Percentiles rank a stretch among this genome's conserved stretches.
These are phyloP conservation scores for Polydesmus complanatus DNA, from an alignment of 2,888 invertebrate species.

Conservation along the genomic window DNA sequence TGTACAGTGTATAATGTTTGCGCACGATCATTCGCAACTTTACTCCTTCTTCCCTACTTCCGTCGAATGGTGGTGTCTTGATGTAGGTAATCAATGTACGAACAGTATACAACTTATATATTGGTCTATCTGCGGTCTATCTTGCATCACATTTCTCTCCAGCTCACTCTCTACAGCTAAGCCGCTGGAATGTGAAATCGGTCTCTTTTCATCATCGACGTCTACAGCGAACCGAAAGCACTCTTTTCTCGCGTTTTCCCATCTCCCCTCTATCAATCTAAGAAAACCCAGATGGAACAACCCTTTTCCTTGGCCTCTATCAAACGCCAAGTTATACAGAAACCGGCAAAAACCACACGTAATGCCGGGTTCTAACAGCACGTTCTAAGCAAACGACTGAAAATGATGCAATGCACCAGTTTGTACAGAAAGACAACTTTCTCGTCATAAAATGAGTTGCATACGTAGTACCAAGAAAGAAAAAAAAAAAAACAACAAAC, in stretches of 20 bases:
- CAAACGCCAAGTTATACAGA: not conserved
- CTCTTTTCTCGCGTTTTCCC: not conserved
- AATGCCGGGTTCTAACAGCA: not conserved
- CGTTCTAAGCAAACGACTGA: not conserved
- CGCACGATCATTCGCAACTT: too few relatives aligned
- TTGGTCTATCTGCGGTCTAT: not conserved
- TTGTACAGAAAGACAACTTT: too few relatives aligned
- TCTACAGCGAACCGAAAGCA: not conserved
- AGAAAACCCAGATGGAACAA: not conserved
- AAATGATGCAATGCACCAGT: not conserved
- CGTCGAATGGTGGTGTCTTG: not conserved
- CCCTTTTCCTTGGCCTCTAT: too few relatives aligned
- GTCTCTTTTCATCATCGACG: not conserved
- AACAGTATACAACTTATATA: not conserved
- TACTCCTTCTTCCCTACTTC: not conserved
- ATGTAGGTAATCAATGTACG: not conserved
- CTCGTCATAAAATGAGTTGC: too few relatives aligned
- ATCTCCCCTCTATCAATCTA: not conserved
- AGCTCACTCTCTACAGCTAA: not conserved
- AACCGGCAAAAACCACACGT: not conserved
- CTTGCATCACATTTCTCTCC: not conserved
- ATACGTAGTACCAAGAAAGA: too few relatives aligned
- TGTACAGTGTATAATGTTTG: too few relatives aligned
- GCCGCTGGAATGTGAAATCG: not conserved
- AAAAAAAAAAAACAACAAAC: too few relatives aligned